Base-by-base conservation (phyloP, 23 tunicate species). In the Aplidium turbinatum region DNA sequence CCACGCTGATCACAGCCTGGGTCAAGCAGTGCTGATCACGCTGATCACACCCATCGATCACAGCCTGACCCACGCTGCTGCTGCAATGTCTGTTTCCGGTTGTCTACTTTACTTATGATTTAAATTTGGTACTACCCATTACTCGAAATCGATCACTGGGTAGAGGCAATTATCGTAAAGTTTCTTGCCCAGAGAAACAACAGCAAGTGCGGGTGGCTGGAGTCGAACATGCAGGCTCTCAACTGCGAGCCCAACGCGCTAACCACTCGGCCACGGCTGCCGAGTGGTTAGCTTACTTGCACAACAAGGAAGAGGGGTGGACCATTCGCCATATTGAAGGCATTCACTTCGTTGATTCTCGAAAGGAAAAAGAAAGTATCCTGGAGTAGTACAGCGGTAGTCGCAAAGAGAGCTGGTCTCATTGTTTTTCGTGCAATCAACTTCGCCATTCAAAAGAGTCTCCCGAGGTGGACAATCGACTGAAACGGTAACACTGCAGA, bases 271-370 rank as follows among this genome's bases (percentile, higher is more conserved):
- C 9, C 40, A 31, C 35, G 63, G n/a, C n/a, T n/a, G n/a, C n/a
- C 4, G 20, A n/a, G 18, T 9, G 13, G 33, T 26, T n/a, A 1
- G 18, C 85, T 29, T 80, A 80, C 85, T 80, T 29, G 85, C 58
- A 38, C 85, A 80, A 39, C 85, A 80, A 0, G 85, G 85, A 26
- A 30, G 1, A 1, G 70, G 58, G 4, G 34, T 18, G 36, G 42
- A 31, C 85, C 85, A 80, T 42, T 56, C 34, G 4, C 85, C 85
- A 30, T 57, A 28, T 21, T 6, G 13, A 35, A 70, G 22, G 71
- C 85, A 80, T 30, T n/a, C 26, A 4, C 36, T 36, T 21, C 31
- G 45, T 1, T 3, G 38, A 35, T 20, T 30, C 25, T 31, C 64
- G 19, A 39, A 36, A 1, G 85, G 85, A 0, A 25, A 33, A 11